Evolutionary conservation across 1,140 invertebrate genomes (phyloP).

Genomic region (Stegodyphus dumicola): DNA sequence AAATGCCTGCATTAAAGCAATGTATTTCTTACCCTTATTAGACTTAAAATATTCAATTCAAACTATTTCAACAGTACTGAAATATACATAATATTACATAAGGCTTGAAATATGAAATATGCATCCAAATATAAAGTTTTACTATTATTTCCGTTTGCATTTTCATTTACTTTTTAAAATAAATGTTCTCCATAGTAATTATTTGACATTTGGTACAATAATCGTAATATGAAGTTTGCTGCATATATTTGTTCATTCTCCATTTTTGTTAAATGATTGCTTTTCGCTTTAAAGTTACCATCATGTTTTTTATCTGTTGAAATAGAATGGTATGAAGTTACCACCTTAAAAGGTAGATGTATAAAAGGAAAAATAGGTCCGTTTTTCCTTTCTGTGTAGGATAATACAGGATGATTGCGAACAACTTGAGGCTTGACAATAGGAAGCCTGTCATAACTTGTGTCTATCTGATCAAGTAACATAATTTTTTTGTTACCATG

Average conservation of each 20-base stretch:
- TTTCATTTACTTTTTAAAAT: no score
- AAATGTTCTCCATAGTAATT: neutral
- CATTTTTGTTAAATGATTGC: neutral
- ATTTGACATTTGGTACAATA: conserved; percentile 21
- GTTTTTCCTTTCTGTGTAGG: neutral
- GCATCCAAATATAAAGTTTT: no score
- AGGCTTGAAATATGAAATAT: no score
- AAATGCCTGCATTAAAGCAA: no score
- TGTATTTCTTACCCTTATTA: no score
- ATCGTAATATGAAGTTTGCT: conserved; percentile 27
- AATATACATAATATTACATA: no score
- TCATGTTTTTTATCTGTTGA: conserved; percentile 23
- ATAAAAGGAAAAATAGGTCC: conserved; percentile 6
- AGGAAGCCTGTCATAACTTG: conserved; percentile 25
- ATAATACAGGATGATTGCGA: neutral
- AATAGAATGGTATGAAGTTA: conserved; percentile 23
- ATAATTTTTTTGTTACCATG: neutral
- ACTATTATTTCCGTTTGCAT: no score
- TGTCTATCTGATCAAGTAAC: neutral
- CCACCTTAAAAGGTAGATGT: conserved; percentile 30
- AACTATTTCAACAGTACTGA: no score
- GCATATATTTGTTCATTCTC: conserved; percentile 28
- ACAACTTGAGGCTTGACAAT: neutral
- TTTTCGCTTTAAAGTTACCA: neutral
- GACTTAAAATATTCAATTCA: no score